Conservation (phyloP, 92 coral and sea anemone genomes). For the Phenganax stokvisi region DNA sequence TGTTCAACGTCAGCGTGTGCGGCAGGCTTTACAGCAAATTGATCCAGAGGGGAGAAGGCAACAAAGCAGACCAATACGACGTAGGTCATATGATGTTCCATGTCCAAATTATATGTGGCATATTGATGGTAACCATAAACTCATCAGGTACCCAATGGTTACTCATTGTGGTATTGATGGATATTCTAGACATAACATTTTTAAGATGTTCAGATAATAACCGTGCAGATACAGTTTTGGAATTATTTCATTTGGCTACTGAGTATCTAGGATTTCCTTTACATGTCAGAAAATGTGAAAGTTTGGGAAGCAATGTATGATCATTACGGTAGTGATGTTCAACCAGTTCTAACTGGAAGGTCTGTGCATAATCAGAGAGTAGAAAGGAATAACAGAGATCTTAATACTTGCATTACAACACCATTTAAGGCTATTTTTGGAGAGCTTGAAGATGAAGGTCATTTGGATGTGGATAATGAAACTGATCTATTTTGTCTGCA, state of each 20-base stretch:
- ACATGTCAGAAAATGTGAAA: conserved; percentile 43
- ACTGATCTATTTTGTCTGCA: conserved; percentile 8
- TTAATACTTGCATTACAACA: conserved; percentile 6
- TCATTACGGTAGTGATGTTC: conserved; percentile 1
- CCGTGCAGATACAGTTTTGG: conserved; percentile 34
- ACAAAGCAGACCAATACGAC: conserved; percentile 10
- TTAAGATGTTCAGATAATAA: conserved; percentile 46
- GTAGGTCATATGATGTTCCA: conserved; percentile 25
- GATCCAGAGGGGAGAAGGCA: background rate
- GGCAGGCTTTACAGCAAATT: conserved; percentile 6
- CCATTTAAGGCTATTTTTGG: conserved; percentile 8
- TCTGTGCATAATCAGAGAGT: conserved; percentile 17
- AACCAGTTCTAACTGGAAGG: conserved; percentile 10
- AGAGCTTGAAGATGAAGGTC: background rate
- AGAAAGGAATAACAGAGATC: conserved; percentile 11
- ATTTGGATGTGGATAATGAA: conserved; percentile 7
- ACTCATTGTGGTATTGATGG: conserved; percentile 36
- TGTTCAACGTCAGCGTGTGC: conserved; percentile 17
- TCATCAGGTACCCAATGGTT: conserved; percentile 25
- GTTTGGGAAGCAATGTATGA: conserved; percentile 44
- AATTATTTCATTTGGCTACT: conserved; percentile 37
- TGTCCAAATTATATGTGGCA: conserved; percentile 34
- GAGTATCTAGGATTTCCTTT: conserved; percentile 45
- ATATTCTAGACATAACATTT: conserved; percentile 11
- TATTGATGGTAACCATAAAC: conserved; percentile 30